Conservation (phyloP, 2,113 vertebrate species). For the Lepidothrix coronata region DNA sequence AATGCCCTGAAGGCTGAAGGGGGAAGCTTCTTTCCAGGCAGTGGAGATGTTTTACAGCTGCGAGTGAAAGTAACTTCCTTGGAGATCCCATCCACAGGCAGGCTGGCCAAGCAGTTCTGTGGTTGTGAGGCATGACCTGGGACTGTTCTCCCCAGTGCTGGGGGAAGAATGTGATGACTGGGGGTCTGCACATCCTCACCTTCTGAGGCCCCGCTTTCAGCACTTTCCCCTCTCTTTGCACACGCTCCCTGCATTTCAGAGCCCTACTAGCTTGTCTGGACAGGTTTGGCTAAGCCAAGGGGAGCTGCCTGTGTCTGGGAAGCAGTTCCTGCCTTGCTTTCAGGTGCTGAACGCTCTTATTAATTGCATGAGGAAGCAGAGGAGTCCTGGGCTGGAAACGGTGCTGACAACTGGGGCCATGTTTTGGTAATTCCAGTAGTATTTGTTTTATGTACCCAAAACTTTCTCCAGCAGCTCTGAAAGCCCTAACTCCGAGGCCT, state of each 20-base stretch:
- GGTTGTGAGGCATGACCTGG: not conserved
- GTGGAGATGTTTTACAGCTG: not conserved
- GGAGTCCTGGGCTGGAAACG: not conserved
- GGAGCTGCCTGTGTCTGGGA: not conserved
- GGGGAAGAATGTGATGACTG: not conserved
- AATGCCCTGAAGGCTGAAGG: not conserved
- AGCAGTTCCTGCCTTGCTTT: not conserved
- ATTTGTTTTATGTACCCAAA: not conserved
- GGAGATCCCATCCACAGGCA: not conserved
- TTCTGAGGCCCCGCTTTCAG: not conserved
- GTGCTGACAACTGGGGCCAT: not conserved
- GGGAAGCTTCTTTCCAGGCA: not conserved
- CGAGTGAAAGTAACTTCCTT: not conserved
- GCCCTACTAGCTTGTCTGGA: fast-evolving
- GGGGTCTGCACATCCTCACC: not conserved
- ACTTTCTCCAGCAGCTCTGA: not conserved
- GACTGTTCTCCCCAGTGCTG: not conserved
- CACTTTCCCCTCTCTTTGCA: not conserved
- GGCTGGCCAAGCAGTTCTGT: not conserved
- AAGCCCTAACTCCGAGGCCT: not conserved
- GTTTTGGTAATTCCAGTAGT: not conserved
- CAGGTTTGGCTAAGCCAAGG: not conserved
- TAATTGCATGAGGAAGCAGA: not conserved
- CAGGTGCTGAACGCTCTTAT: not conserved
- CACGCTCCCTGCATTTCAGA: fast-evolving